phyloP scores from a whole-genome alignment of 2,797 vertebrate species.

The Smutsia gigantea region DNA sequence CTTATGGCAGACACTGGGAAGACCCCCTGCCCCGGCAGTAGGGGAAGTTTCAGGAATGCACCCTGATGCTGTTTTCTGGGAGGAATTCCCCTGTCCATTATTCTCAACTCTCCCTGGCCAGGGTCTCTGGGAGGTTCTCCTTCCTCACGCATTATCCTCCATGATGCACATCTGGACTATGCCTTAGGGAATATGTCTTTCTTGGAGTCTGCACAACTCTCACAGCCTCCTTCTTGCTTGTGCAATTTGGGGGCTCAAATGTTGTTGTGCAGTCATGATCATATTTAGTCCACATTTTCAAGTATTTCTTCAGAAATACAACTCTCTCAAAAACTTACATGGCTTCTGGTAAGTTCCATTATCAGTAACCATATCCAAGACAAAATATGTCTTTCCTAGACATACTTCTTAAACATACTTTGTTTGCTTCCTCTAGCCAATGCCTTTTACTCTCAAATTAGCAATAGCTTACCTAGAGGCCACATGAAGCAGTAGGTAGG shows the following conservation, averaged over 20 bases:
- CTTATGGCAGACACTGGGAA: background rate
- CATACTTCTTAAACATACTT: background rate
- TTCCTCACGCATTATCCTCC: background rate
- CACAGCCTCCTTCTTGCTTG: background rate
- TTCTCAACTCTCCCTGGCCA: background rate
- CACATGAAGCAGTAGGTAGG: background rate
- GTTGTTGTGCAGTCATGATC: background rate
- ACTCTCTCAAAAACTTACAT: slow-evolving; percentile 6
- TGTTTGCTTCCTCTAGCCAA: background rate
- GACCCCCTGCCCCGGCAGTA: background rate
- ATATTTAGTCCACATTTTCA: background rate
- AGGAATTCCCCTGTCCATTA: background rate
- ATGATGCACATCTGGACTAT: background rate
- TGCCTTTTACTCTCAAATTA: background rate
- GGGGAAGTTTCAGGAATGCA: background rate
- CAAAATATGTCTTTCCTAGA: background rate
- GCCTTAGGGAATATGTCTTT: background rate
- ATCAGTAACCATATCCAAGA: background rate
- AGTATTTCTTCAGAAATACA: background rate
- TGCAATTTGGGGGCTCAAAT: background rate
- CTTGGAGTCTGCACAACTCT: background rate
- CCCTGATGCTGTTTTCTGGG: background rate
- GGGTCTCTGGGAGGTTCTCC: background rate
- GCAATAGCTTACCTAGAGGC: background rate
- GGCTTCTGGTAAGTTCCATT: background rate